Base-by-base conservation (phyloP, 2,797 vertebrate genomes). In the Melopsittacus undulatus region DNA sequence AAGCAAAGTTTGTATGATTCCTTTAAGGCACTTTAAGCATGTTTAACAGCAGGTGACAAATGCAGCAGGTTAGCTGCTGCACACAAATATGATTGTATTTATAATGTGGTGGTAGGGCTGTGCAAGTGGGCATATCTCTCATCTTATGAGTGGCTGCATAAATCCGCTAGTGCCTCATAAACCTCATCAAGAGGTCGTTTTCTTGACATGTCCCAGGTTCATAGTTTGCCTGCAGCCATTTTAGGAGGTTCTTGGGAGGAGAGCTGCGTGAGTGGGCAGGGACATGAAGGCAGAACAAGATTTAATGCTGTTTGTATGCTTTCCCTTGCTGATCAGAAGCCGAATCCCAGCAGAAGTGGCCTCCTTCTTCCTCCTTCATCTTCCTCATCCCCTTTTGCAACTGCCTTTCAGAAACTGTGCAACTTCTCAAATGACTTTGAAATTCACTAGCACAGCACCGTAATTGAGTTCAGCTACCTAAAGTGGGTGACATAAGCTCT, bases 351-450 rank as follows among this genome's bases (percentile, higher is more conserved):
- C 56, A 90, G 70, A 90, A 73, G 18, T 18, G 17, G 40, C 56
- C 13, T 49, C 43, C 72, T 93, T 72, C 78, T 86, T 95, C 76
- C 79, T 83, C 20, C 52, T 74, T 78, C 68, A 32, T 85, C 76
- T 83, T 92, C 77, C 63, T 67, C 56, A 83, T 87, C 21, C 6
- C 17, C 15, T 85, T 51, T 38, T 87, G 34, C 26, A 66, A 1
- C 42, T 78, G 48, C 81, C 79, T 84, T 81, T 57, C 38, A 59
- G 56, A 56, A 92, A 63, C 45, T 42, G 4, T 75, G n/a, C 29
- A 82, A 19, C 61, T 95, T 96, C 56, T 90, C 70, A 59, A 48
- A 73, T 61, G 13, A 48, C 69, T 92, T 86, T 88, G n/a, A 91
- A 9, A 82, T 70, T 87, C 17, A 24, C 11, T 61, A 26, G 34